Evolutionary conservation across 1,140 invertebrate species (phyloP).

Genomic region (Drosophila grimshawi): DNA sequence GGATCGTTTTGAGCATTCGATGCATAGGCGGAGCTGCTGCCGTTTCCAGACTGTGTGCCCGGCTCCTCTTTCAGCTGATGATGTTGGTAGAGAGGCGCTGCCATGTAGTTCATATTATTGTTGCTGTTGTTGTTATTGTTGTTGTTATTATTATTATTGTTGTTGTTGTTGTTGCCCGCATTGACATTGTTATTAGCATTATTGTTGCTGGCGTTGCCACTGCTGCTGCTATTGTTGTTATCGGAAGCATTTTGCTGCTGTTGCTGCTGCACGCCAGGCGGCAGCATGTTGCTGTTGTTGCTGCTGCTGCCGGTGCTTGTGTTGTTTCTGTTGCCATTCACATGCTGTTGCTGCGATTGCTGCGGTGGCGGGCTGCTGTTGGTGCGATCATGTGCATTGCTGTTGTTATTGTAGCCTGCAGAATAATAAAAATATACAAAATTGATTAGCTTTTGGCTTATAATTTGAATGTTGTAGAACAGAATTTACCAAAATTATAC

Average conservation of each 20-base stretch:
- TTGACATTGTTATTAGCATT: slow-evolving; percentile 51
- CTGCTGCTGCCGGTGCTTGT: slow-evolving; percentile 35
- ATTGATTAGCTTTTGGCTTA: slow-evolving; percentile 13
- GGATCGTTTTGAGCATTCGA: slow-evolving; percentile 73
- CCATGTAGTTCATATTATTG: slow-evolving; percentile 75
- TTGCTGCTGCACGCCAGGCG: slow-evolving; percentile 57
- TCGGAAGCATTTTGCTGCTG: slow-evolving; percentile 38
- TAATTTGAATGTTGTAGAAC: not conserved
- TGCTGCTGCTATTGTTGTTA: slow-evolving; percentile 41
- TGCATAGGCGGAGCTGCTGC: slow-evolving; percentile 48
- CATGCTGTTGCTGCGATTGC: slow-evolving; percentile 54
- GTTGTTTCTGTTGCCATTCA: slow-evolving; percentile 50
- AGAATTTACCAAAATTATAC: not conserved
- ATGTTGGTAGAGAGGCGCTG: slow-evolving; percentile 69
- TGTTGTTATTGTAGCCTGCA: slow-evolving; percentile 63
- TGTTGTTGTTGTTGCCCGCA: slow-evolving; percentile 68
- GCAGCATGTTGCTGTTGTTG: slow-evolving; percentile 64
- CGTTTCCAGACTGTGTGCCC: slow-evolving; percentile 60
- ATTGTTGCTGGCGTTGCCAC: slow-evolving; percentile 41
- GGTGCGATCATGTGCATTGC: slow-evolving; percentile 61
- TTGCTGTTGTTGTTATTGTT: slow-evolving; percentile 74
- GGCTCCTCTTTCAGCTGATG: slow-evolving; percentile 83
- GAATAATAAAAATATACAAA: slow-evolving; percentile 4
- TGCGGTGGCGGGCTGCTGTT: slow-evolving; percentile 72
- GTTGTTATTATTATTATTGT: slow-evolving; percentile 60